Evolutionary conservation across 2,888 invertebrate genomes (phyloP).

Genomic region (Temnothorax rugatulus): DNA sequence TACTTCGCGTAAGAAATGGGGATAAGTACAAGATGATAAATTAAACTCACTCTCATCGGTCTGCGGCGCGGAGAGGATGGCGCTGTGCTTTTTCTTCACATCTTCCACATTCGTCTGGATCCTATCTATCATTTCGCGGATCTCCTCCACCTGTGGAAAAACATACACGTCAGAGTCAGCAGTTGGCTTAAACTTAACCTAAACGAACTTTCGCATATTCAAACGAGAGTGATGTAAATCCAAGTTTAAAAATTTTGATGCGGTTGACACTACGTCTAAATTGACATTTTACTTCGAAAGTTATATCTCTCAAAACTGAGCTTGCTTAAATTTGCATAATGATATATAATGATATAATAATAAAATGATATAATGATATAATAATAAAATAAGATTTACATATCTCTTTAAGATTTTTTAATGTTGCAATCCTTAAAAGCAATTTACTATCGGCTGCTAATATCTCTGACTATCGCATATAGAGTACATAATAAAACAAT

Average conservation of each 20-base stretch:
- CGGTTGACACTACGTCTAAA: neutral
- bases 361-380: too few relatives aligned
- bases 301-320: constrained; percentile 4
- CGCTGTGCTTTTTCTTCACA: constrained; percentile 99
- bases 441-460: neutral
- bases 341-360: too few relatives aligned
- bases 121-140: constrained; percentile 99
- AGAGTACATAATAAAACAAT: neutral
- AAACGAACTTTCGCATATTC: neutral
- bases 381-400: neutral
- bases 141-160: constrained; percentile 96
- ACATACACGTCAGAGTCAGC: constrained; percentile 24
- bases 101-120: constrained; percentile 99
- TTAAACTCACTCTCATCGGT: constrained; percentile 97
- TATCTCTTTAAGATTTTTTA: constrained; percentile 6
- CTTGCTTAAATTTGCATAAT: neutral
- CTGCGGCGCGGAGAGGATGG: constrained; percentile 99
- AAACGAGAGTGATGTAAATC: neutral
- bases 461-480: neutral
- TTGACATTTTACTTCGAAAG: neutral
- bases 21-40: constrained; percentile 49
- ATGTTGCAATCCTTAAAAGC: neutral
- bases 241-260: neutral
- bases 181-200: constrained; percentile 7
- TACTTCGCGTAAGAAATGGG: neutral